A percentile compares a stretch with the other conserved stretches of the same genome.
Evolutionary conservation across 1,140 invertebrate species (phyloP).

Genomic region (Daktulosphaira vitifoliae): DNA sequence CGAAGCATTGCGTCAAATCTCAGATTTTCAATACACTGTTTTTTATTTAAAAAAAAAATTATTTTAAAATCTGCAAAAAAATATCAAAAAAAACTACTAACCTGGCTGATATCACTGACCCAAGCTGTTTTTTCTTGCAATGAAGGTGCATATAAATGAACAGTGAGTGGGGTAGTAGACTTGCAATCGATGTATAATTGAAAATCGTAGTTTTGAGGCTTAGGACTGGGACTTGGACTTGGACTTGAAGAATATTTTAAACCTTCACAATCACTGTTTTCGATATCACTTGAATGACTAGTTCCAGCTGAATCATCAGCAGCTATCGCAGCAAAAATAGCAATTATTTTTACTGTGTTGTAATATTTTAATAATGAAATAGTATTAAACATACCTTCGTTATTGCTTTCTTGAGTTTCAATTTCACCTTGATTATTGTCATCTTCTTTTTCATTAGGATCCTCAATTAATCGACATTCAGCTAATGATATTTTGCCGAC

Average conservation of each 20-base stretch:
- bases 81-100: constrained; percentile 40
- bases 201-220: constrained; percentile 70
- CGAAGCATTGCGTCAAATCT: constrained; percentile 81
- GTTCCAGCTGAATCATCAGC: constrained; percentile 26
- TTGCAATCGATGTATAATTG: constrained; percentile 75
- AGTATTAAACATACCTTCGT: constrained; percentile 47
- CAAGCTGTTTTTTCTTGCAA: constrained; percentile 87
- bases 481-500: constrained; percentile 74
- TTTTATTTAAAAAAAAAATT: not conserved
- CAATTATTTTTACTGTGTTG: not conserved
- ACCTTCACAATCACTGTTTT: constrained; percentile 27
- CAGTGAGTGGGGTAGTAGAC: constrained; percentile 47
- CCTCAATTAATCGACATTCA: constrained; percentile 76
- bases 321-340: not conserved
- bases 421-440: constrained; percentile 19
- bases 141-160: constrained; percentile 72
- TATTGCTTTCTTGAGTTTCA: constrained; percentile 45
- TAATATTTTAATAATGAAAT: not conserved
- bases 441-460: constrained; percentile 50
- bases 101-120: constrained; percentile 84
- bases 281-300: constrained; percentile 16
- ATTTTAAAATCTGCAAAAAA: not conserved
- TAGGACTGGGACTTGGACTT: constrained; percentile 25
- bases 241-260: constrained; percentile 22
- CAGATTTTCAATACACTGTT: constrained; percentile 85